phyloP scores from a whole-genome alignment of 92 coral and sea anemone species.

The Porites rus region DNA sequence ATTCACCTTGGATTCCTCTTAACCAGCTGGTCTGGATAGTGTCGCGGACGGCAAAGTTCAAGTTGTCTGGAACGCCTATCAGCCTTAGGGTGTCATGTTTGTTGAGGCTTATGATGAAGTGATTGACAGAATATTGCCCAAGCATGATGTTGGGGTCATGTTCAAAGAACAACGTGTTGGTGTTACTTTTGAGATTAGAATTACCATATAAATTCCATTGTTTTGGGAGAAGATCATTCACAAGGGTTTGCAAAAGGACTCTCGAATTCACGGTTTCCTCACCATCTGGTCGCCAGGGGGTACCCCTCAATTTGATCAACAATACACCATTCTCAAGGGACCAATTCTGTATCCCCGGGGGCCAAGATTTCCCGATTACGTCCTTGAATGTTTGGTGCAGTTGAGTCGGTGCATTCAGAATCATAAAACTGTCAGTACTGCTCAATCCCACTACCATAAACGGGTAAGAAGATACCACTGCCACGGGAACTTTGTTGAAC shows the following conservation, averaged over 20 bases:
- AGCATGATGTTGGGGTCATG: constrained; percentile 46
- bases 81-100: constrained; percentile 56
- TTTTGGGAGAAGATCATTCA: constrained; percentile 39
- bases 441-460: constrained; percentile 69
- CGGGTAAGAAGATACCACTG: constrained; percentile 32
- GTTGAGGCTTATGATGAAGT: constrained; percentile 65
- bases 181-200: constrained; percentile 32
- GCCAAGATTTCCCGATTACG: constrained; percentile 49
- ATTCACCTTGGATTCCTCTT: constrained; percentile 63
- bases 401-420: constrained; percentile 57
- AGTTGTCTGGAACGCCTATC: constrained; percentile 49
- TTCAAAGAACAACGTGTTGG: constrained; percentile 61
- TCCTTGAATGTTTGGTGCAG: constrained; percentile 52
- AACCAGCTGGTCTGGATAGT: constrained; percentile 58
- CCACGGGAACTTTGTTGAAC: constrained; percentile 43
- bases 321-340: constrained; percentile 31
- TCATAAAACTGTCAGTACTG: constrained; percentile 63
- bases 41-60: constrained; percentile 49
- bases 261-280: constrained; percentile 54
- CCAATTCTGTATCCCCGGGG: constrained; percentile 63
- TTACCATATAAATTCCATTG: constrained; percentile 50
- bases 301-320: constrained; percentile 55
- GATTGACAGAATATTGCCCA: constrained; percentile 1
- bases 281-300: constrained; percentile 63
- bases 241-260: constrained; percentile 48